Evolutionary conservation across 2,113 vertebrate genomes (phyloP).

Genomic region (Acrocephalus kingi): DNA sequence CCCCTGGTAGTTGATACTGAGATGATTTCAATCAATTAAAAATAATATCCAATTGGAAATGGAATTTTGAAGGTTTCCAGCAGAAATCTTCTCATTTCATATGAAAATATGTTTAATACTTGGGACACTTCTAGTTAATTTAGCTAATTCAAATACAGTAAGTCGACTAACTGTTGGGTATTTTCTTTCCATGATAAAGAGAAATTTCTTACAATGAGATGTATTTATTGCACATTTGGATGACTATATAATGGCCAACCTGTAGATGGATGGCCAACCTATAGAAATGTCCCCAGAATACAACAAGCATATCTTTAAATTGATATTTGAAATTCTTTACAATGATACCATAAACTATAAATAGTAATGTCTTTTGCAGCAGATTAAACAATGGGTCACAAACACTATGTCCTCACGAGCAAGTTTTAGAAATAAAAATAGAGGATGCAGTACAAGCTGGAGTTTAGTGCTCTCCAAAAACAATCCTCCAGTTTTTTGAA

Average conservation of each 20-base stretch:
- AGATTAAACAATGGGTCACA: not conserved
- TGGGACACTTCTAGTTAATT: not conserved
- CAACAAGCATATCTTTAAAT: not conserved
- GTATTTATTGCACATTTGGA: not conserved
- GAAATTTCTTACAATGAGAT: not conserved
- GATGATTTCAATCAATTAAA: not conserved
- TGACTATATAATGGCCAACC: not conserved
- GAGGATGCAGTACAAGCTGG: rapidly evolving
- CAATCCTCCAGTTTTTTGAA: not conserved
- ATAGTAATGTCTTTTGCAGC: not conserved
- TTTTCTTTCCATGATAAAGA: not conserved
- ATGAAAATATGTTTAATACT: not conserved
- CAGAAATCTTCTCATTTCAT: not conserved
- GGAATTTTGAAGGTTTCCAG: not conserved
- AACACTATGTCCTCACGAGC: rapidly evolving
- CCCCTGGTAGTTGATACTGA: not conserved
- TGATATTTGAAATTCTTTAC: not conserved
- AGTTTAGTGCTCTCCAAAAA: not conserved
- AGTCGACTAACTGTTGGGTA: not conserved
- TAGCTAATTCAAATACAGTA: not conserved
- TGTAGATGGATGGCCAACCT: not conserved
- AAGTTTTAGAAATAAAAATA: not conserved
- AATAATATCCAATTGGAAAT: not conserved
- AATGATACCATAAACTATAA: not conserved
- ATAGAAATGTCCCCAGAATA: not conserved